Percentiles rank a stretch among this genome's conserved stretches.
Conservation (phyloP, 2,888 invertebrate genomes). For the Sarcophaga variegata region DNA sequence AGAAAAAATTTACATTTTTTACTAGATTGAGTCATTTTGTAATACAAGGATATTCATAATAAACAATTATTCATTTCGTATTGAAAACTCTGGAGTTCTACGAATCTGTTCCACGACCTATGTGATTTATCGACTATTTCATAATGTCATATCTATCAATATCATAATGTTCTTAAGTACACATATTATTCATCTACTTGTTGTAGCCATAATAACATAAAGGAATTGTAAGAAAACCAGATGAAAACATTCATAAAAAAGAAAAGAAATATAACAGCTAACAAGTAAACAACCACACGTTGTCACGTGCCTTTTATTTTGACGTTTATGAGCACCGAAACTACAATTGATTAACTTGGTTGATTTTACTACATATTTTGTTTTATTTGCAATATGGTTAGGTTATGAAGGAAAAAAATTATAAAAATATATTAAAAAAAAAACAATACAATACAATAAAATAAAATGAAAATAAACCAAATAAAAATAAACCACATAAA, state of each 20-base stretch:
- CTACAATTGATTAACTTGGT: conserved; percentile 68
- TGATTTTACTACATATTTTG: conserved; percentile 54
- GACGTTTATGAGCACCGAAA: conserved; percentile 69
- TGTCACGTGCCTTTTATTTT: conserved; percentile 69
- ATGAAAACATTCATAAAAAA: not conserved
- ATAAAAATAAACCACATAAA: conserved; percentile 57
- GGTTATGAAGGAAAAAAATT: conserved; percentile 29
- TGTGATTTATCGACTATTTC: too few relatives aligned
- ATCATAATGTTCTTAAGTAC: too few relatives aligned
- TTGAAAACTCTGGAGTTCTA: too few relatives aligned
- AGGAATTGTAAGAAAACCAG: not conserved
- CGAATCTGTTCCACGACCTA: too few relatives aligned
- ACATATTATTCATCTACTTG: too few relatives aligned
- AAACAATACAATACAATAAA: conserved; percentile 12
- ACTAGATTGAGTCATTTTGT: too few relatives aligned
- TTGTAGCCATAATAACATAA: too few relatives aligned
- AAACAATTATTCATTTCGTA: too few relatives aligned
- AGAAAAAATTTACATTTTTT: too few relatives aligned
- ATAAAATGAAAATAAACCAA: too few relatives aligned
- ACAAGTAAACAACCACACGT: conserved; percentile 61
- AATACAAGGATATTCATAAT: too few relatives aligned
- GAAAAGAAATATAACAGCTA: not conserved
- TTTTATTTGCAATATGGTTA: conserved; percentile 37
- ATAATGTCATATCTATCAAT: too few relatives aligned
- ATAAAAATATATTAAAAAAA: conserved; percentile 28